These are phyloP conservation scores for Polylopha cassiicola DNA, from an alignment of 2,888 invertebrate genomes.

Conservation along the genomic window DNA sequence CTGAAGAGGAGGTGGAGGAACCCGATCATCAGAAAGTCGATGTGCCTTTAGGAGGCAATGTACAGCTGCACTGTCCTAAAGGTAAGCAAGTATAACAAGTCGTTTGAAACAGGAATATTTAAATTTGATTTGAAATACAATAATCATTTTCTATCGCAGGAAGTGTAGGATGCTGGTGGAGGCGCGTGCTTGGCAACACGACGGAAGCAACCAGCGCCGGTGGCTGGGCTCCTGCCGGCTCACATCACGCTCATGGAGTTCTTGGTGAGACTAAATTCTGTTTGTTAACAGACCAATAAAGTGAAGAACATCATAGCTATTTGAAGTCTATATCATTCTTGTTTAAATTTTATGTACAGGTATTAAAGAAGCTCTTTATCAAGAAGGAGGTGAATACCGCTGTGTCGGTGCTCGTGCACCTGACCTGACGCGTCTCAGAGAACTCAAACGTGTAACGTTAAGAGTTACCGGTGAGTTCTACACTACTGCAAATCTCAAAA, in stretches of 20 bases:
- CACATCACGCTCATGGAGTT: conserved; percentile 66
- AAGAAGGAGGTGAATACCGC: conserved; percentile 87
- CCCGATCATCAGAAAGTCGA: conserved; percentile 81
- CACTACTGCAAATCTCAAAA: background rate
- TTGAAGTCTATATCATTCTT: too few species aligned
- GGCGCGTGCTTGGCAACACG: conserved; percentile 60
- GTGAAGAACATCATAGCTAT: too few species aligned
- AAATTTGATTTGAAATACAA: too few species aligned
- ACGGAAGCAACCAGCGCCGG: conserved; percentile 39
- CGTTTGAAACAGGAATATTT: conserved; percentile 1
- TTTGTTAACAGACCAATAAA: too few species aligned
- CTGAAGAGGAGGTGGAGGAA: conserved; percentile 42
- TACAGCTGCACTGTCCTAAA: conserved; percentile 90
- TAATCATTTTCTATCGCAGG: too few species aligned
- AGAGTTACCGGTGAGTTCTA: conserved; percentile 52
- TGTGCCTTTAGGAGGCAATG: conserved; percentile 90
- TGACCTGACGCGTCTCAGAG: conserved; percentile 51
- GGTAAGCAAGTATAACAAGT: conserved; percentile 76
- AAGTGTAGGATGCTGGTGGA: conserved; percentile 71
- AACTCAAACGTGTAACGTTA: conserved; percentile 62
- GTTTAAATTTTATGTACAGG: conserved; percentile 32
- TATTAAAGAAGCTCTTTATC: conserved; percentile 83
- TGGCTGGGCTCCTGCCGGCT: conserved; percentile 62
- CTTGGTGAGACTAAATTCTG: conserved; percentile 41
- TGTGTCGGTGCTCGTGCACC: conserved; percentile 77